A percentile compares a stretch with the other conserved stretches of the same genome.
phyloP scores from a whole-genome alignment of 2,113 vertebrate species.

The Canis aureus region DNA sequence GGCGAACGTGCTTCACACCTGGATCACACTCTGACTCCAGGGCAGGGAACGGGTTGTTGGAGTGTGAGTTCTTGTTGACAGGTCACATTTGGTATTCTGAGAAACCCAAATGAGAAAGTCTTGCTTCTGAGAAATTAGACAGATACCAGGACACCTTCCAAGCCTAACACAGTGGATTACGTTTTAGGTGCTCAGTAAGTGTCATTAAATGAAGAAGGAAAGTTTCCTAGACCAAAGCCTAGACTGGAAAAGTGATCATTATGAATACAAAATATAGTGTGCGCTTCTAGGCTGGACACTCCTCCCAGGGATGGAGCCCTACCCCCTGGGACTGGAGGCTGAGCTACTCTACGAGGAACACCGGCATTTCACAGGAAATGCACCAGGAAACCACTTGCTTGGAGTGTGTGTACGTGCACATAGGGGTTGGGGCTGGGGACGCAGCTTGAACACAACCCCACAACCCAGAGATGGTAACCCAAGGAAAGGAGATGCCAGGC shows the following conservation, averaged over 20 bases:
- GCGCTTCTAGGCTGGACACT: not conserved
- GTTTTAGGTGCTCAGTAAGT: not conserved
- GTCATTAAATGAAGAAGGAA: not conserved
- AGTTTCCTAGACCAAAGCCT: not conserved
- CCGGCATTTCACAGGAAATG: not conserved
- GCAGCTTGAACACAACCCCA: not conserved
- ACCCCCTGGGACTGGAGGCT: not conserved
- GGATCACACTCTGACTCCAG: not conserved
- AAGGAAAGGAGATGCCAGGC: rapidly evolving
- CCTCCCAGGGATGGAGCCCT: no score
- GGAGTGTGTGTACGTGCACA: not conserved
- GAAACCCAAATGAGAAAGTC: not conserved
- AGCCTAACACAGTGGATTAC: not conserved
- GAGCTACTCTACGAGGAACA: not conserved
- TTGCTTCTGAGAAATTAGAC: not conserved
- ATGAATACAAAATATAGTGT: not conserved
- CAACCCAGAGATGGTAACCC: slow-evolving; percentile 54
- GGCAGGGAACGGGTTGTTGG: not conserved
- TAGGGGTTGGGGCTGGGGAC: rapidly evolving
- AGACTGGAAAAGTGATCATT: not conserved
- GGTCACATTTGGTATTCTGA: not conserved
- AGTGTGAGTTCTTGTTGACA: not conserved
- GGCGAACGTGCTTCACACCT: rapidly evolving
- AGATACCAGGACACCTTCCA: not conserved
- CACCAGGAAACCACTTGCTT: not conserved